These are phyloP conservation scores for Blastobasis adustella DNA, from an alignment of 2,888 invertebrate genomes.

Conservation along the genomic window DNA sequence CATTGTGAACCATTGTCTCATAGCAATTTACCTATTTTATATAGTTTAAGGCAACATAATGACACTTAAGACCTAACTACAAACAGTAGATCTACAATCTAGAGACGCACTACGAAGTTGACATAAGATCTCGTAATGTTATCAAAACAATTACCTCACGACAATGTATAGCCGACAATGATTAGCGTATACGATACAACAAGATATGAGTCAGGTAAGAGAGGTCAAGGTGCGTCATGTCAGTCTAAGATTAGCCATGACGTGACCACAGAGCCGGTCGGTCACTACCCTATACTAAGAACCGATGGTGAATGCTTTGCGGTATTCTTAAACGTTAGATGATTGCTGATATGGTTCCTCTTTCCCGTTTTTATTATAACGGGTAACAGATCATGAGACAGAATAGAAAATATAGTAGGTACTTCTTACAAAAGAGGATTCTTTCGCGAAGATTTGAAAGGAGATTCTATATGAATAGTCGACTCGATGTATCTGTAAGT, in stretches of 20 bases:
- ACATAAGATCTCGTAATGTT: not conserved
- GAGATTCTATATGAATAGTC: no score
- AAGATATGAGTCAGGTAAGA: constrained; percentile 35
- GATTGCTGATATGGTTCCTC: no score
- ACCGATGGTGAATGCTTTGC: no score
- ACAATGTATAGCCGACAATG: constrained; percentile 20
- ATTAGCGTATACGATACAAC: constrained; percentile 14
- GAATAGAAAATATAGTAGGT: no score
- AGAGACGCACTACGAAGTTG: not conserved
- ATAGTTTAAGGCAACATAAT: not conserved
- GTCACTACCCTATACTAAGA: constrained; percentile 31
- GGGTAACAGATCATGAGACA: no score
- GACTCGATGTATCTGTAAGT: no score
- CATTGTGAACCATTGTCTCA: no score
- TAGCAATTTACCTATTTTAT: no score
- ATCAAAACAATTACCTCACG: not conserved
- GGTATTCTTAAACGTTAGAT: no score
- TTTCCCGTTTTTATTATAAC: no score
- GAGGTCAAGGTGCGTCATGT: constrained; percentile 45
- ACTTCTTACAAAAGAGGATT: no score
- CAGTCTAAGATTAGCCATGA: constrained; percentile 57
- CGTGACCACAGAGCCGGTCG: constrained; percentile 31
- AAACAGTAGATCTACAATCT: not conserved
- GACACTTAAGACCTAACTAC: not conserved
- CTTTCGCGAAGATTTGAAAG: no score